phyloP scores from a whole-genome alignment of 1,140 invertebrate genomes.

The Epicauta chinensis region DNA sequence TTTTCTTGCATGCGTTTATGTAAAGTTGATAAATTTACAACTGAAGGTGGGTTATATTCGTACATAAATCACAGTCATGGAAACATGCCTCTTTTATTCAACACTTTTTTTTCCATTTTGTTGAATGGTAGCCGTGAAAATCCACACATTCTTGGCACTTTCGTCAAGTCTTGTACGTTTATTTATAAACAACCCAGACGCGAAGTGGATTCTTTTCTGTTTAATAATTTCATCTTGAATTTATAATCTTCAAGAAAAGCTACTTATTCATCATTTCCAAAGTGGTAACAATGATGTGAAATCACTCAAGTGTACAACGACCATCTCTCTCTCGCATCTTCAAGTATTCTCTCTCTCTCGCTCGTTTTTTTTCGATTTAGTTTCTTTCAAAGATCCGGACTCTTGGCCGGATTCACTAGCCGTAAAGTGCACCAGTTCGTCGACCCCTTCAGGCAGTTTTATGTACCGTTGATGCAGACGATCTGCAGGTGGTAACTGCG shows the following conservation, averaged over 20 bases:
- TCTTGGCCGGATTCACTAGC: conserved; percentile 6
- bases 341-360: too few species aligned
- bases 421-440: conserved; percentile 27
- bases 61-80: conserved; percentile 10
- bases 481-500: conserved; percentile 21
- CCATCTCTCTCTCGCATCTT: too few species aligned
- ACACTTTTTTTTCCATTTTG: too few species aligned
- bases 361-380: too few species aligned
- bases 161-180: conserved; percentile 1
- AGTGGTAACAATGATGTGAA: too few species aligned
- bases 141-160: conserved; percentile 11
- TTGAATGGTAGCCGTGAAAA: conserved; percentile 8
- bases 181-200: not conserved
- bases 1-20: not conserved
- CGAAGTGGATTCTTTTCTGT: too few species aligned
- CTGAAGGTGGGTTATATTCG: not conserved
- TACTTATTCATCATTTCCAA: too few species aligned
- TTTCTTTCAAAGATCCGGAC: too few species aligned
- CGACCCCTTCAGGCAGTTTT: conserved; percentile 24
- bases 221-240: too few species aligned
- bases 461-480: conserved; percentile 24
- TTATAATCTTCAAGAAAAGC: too few species aligned
- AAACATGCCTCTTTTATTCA: too few species aligned
- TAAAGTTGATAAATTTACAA: conserved; percentile 11
- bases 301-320: too few species aligned